Conservation (phyloP, 2,113 vertebrate genomes). For the Corvus hawaiiensis region DNA sequence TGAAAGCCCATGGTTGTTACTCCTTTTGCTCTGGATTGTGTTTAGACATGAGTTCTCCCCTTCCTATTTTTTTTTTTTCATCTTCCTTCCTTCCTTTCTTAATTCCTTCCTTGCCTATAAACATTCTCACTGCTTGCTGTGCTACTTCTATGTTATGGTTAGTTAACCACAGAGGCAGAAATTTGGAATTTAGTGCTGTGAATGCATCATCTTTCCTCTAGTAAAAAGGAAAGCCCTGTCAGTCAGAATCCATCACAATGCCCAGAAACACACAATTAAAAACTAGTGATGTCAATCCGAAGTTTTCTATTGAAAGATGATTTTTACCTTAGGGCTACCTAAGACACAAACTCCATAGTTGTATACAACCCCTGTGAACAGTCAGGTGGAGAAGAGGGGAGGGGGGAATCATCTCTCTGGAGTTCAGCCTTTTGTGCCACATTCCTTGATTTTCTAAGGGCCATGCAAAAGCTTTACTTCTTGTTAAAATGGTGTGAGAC, state of each 20-base stretch:
- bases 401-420: neutral
- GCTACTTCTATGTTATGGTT: neutral
- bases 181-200: neutral
- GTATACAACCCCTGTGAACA: neutral
- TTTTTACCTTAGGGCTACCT: neutral
- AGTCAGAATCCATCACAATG: neutral
- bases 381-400: neutral
- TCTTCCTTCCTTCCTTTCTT: neutral
- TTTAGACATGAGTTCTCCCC: neutral
- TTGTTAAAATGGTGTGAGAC: neutral
- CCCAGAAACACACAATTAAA: neutral
- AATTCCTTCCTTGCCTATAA: constrained; percentile 14
- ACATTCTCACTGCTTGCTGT: constrained; percentile 10
- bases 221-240: constrained; percentile 59
- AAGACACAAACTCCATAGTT: neutral
- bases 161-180: constrained; percentile 21
- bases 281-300: neutral
- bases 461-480: neutral
- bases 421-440: neutral
- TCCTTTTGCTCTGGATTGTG: neutral
- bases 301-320: neutral
- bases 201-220: constrained; percentile 21
- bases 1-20: neutral
- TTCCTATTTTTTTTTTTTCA: neutral
- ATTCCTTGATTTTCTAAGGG: neutral